A percentile compares a stretch with the other conserved stretches of the same genome.
Evolutionary conservation across 2,888 invertebrate genomes (phyloP).

Genomic region (Dichetophora obliterata): DNA sequence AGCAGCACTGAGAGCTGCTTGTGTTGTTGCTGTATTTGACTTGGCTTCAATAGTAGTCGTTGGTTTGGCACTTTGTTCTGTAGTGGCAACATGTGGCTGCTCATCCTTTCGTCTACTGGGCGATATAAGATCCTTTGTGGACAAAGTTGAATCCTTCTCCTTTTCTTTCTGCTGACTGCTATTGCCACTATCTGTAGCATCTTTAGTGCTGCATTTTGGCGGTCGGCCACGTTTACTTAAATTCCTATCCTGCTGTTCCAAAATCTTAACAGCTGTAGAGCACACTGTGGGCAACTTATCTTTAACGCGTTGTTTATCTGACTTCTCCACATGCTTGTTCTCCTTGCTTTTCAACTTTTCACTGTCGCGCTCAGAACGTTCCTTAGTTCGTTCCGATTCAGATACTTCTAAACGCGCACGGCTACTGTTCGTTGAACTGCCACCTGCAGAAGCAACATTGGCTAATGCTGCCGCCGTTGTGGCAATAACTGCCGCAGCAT

Average conservation of each 20-base stretch:
- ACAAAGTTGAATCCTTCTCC: constrained; percentile 21
- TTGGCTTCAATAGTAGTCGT: constrained; percentile 27
- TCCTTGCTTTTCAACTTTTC: constrained; percentile 58
- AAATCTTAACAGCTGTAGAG: not conserved
- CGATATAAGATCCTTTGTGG: constrained; percentile 34
- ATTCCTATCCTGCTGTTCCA: constrained; percentile 42
- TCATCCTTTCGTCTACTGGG: constrained; percentile 44
- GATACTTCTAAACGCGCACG: constrained; percentile 36
- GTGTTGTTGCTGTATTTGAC: constrained; percentile 33
- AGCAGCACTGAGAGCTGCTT: constrained; percentile 42
- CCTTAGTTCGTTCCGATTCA: constrained; percentile 43
- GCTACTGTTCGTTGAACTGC: constrained; percentile 24
- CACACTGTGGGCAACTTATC: constrained; percentile 41
- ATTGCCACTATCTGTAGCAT: constrained; percentile 51
- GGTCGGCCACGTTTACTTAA: constrained; percentile 68
- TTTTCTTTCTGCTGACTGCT: constrained; percentile 21
- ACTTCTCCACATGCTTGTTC: constrained; percentile 36
- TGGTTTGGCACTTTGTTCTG: constrained; percentile 36
- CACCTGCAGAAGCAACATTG: constrained; percentile 2
- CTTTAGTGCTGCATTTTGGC: constrained; percentile 60
- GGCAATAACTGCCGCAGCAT: constrained; percentile 44
- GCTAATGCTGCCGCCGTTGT: not conserved
- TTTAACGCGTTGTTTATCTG: constrained; percentile 39
- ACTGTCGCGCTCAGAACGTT: constrained; percentile 49
- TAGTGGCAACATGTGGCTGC: constrained; percentile 17